Evolutionary conservation across 1,140 invertebrate genomes (phyloP).

Genomic region (Homarus americanus): DNA sequence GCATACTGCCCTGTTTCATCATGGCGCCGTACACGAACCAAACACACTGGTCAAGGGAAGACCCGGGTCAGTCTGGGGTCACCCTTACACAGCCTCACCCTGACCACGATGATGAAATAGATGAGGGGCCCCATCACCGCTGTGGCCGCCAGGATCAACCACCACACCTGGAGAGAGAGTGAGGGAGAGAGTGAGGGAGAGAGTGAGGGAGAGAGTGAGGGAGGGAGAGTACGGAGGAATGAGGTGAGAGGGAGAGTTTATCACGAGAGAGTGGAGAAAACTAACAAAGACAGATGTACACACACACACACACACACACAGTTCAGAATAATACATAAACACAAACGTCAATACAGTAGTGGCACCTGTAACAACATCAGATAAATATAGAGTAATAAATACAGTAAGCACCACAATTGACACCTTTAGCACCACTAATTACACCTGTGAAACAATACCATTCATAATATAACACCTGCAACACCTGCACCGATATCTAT

Average conservation of each 20-base stretch:
- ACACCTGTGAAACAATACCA: not conserved
- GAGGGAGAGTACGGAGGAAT: not conserved
- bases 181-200: not conserved
- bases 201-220: not conserved
- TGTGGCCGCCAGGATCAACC: conserved; percentile 85
- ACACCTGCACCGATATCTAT: not conserved
- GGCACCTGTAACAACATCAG: no score
- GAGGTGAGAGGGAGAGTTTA: no score
- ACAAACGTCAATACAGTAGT: no score
- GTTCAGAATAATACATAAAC: no score
- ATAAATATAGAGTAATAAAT: no score
- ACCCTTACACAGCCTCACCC: conserved; percentile 81
- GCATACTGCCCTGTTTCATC: conserved; percentile 90
- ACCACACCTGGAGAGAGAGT: conserved; percentile 84
- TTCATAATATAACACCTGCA: not conserved
- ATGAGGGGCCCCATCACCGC: conserved; percentile 87
- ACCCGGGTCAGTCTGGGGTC: conserved; percentile 79
- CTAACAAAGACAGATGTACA: not conserved
- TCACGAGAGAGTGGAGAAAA: not conserved
- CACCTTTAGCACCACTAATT: no score
- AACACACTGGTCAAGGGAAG: conserved; percentile 85
- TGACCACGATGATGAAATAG: conserved; percentile 85
- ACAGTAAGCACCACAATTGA: no score
- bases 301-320: no score
- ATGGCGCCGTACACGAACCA: conserved; percentile 93